Conservation (phyloP, 2,113 vertebrate genomes). For the Thermophis baileyi region DNA sequence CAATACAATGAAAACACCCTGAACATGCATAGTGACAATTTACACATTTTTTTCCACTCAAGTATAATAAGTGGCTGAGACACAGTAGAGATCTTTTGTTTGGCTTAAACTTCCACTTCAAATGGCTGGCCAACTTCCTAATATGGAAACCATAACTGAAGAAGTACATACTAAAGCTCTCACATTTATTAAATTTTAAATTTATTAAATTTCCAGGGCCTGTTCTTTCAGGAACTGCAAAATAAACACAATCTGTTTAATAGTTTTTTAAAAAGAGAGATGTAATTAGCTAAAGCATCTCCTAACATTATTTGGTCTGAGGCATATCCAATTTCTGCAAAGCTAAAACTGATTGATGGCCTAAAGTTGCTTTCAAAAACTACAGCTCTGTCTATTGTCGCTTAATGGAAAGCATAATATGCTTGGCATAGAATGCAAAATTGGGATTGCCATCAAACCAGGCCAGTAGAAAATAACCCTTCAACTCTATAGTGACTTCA, state of each 20-base stretch:
- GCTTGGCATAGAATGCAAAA: background rate
- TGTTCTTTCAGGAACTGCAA: background rate
- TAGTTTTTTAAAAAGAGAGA: background rate
- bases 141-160: background rate
- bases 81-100: background rate
- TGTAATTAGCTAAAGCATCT: background rate
- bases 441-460: background rate
- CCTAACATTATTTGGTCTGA: conserved; percentile 4
- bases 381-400: background rate
- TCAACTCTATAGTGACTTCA: background rate
- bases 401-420: background rate
- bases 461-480: background rate
- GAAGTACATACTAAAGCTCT: background rate
- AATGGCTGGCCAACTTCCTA: background rate
- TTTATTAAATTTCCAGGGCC: background rate
- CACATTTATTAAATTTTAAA: background rate
- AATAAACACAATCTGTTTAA: background rate
- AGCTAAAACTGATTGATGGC: background rate
- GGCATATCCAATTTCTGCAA: background rate
- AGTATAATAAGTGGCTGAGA: background rate
- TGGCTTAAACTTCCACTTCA: background rate
- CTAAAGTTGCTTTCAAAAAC: background rate
- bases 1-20: background rate
- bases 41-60: background rate
- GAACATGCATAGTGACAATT: background rate